Base-by-base conservation (phyloP, 2,888 invertebrate species). In the Polydrusus tereticollis region DNA sequence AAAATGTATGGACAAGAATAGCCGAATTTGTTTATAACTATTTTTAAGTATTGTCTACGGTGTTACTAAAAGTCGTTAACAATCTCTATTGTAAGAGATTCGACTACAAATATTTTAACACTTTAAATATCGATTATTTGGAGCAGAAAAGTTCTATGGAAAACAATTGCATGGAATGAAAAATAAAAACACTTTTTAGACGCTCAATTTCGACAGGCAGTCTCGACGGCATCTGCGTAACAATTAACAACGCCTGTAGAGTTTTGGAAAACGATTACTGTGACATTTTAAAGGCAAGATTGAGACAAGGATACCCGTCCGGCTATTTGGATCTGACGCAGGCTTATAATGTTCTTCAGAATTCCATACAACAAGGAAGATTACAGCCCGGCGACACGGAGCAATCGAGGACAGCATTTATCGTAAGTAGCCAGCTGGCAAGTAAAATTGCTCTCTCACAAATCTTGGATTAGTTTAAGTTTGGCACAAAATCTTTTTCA, bases 151-250 rank as follows among this genome's bases (percentile, higher is more conserved):
- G n/a, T n/a, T n/a, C n/a, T n/a, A n/a, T n/a, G n/a, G n/a, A n/a
- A n/a, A n/a, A n/a, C n/a, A n/a, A n/a, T n/a, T n/a, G n/a, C n/a
- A n/a, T n/a, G n/a, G n/a, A 12, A 20, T 50, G 3, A 16, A 8
- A 5, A 12, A 5, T 21, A 18, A 50, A 21, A 18, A 50, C 5
- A 12, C 4, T 55, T 71, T 55, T 41, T 52, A 72, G 72, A 29
- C 92, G 99, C 76, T 93, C 96, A n/a, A 88, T 97, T 77, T 93
- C 94, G 5, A 95, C 94, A 77, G 94, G 94, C 82, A 97, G 95
- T 82, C 90, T 98, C 70, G 98, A 99, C 86, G 98, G 97, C 62
- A 93, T 96, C 52, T 99, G 99, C 87, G 98, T 96, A 1, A 95
- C 97, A 78, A 92, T 99, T 26, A 99, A 99, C 87, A 96, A 97